Conservation (phyloP, 2,113 vertebrate genomes). For the Morphnarchus princeps region DNA sequence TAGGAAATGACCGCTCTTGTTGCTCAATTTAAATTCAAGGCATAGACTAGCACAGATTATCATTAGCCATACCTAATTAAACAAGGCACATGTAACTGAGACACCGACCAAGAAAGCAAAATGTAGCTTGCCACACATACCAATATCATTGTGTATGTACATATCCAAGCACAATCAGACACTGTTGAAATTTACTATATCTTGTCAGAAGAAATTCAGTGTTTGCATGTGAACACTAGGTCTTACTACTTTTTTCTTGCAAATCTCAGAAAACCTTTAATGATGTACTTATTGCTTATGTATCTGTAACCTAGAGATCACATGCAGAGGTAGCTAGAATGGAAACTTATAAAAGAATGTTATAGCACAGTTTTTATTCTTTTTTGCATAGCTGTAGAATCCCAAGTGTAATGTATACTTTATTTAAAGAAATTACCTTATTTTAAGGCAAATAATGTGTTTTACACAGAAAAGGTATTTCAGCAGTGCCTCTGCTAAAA, state of each 20-base stretch:
- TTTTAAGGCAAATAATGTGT: not conserved
- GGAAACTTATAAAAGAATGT: not conserved
- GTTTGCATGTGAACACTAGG: not conserved
- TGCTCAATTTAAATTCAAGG: conserved; percentile 57
- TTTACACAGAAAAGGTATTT: not conserved
- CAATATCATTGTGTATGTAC: not conserved
- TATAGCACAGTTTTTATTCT: not conserved
- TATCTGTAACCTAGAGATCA: not conserved
- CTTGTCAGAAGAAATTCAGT: not conserved
- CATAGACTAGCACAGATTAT: conserved; percentile 31
- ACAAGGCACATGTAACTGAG: conserved; percentile 39
- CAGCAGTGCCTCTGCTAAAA: not conserved
- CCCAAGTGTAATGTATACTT: not conserved
- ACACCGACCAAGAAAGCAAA: not conserved
- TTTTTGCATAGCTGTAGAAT: not conserved
- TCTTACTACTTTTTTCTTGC: not conserved
- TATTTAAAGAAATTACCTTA: not conserved
- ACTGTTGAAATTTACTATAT: not conserved
- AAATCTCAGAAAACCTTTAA: not conserved
- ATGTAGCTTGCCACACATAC: not conserved
- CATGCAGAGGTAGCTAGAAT: not conserved
- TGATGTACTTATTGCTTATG: not conserved
- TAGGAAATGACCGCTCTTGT: not conserved
- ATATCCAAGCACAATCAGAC: not conserved
- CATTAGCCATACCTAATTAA: conserved; percentile 61